Evolutionary conservation across 2,113 vertebrate genomes (phyloP), one percentile per base, ranked within the genome.

Genomic region (Percopsis transmontana): DNA sequence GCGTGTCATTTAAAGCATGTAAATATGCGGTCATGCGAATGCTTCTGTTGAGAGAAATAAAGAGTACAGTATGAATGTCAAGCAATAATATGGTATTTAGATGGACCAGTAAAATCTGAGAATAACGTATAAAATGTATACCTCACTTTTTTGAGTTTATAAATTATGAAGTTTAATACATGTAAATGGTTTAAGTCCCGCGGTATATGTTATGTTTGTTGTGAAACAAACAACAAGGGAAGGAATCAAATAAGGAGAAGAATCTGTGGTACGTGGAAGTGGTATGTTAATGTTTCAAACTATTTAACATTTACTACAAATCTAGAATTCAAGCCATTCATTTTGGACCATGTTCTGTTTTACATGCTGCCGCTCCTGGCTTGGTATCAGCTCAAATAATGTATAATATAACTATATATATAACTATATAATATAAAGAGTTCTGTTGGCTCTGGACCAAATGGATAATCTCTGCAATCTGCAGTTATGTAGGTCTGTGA

Each of bases 381-480:
- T n/a, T n/a, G n/a, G n/a, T n/a, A n/a, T n/a, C n/a, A n/a, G n/a
- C n/a, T n/a, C n/a, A n/a, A n/a, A n/a, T n/a, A n/a, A n/a, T n/a
- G n/a, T n/a, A n/a, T n/a, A n/a, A n/a, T n/a, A n/a, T n/a, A n/a
- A n/a, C n/a, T n/a, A n/a, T n/a, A n/a, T n/a, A n/a, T n/a, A n/a
- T n/a, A n/a, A n/a, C n/a, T n/a, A n/a, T n/a, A n/a, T n/a, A n/a
- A n/a, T n/a, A n/a, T 48, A 74, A 57, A 80, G 78, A 80, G 84
- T 44, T 85, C 77, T 74, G 44, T 80, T 88, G 85, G 85, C 88
- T 77, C 61, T 13, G 5, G 62, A 84, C 82, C 86, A 88, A 87
- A 71, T 39, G 64, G 62, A 71, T 79, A 73, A 79, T 82, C 88
- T 90, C 90, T 91, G 90, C 89, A 33, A 6, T 33, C 48, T 89